Evolutionary conservation across 2,888 invertebrate genomes (phyloP).

Genomic region (Aspidiotus rigidus): DNA sequence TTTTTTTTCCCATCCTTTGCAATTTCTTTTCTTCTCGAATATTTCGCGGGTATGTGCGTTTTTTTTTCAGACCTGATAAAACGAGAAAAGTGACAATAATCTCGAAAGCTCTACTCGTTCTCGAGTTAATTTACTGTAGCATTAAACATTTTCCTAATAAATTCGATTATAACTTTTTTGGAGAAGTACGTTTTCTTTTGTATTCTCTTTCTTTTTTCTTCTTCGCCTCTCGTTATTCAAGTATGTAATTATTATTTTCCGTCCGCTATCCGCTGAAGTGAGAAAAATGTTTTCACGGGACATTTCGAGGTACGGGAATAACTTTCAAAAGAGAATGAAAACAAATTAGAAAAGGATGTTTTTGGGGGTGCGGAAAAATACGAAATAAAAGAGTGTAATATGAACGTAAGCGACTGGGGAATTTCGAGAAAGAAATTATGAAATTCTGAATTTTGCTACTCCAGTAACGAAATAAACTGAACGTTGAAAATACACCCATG

Average conservation of each 20-base stretch:
- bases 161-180: slow-evolving; percentile 26
- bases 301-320: too few species aligned
- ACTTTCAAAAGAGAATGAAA: too few species aligned
- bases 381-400: too few species aligned
- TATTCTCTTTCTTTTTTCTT: slow-evolving; percentile 1
- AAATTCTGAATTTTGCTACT: too few species aligned
- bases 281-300: too few species aligned
- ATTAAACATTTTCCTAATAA: slow-evolving; percentile 21
- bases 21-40: not conserved
- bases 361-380: too few species aligned
- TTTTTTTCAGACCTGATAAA: slow-evolving; percentile 1
- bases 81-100: slow-evolving; percentile 8
- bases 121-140: slow-evolving; percentile 17
- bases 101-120: slow-evolving; percentile 13
- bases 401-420: too few species aligned
- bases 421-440: too few species aligned
- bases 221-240: not conserved
- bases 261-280: not conserved
- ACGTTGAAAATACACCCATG: too few species aligned
- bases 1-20: not conserved
- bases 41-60: not conserved
- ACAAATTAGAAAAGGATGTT: too few species aligned
- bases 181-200: not conserved
- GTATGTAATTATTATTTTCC: not conserved
- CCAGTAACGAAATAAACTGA: too few species aligned